Evolutionary conservation across 2,888 invertebrate species (phyloP), one percentile per base, ranked within the genome.

Genomic region (Branchellion lobata): DNA sequence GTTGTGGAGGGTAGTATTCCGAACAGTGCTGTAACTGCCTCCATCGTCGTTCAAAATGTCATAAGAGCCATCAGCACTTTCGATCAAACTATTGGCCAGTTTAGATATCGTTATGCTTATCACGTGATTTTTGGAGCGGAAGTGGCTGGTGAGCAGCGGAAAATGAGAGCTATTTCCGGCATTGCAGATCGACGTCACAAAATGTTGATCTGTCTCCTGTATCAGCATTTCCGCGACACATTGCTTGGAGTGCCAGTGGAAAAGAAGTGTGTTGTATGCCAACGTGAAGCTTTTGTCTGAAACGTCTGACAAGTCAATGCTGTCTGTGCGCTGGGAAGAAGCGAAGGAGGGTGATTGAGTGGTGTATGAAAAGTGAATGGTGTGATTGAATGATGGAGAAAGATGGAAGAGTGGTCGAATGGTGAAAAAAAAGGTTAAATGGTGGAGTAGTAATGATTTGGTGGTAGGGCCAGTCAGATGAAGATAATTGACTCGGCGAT

Each of bases 181-280:
- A n/a, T 24, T 57, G 24, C 61, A 57, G 24, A 57, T 14, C 21
- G 61, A 57, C 21, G 61, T 57, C 21, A 24, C 61, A 57, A 57
- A 57, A 18, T 57, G 61, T 18, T 57, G n/a, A 57, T 57, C 61
- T 24, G 61, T 57, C 21, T 57, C 61, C n/a, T 57, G 61, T 3
- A 57, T 5, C 21, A 57, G 61, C 3, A 57, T 5, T n/a, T 57
- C n/a, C 3, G 61, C 61, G 61, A 57, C 21, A n/a, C 61, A 57
- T 5, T 57, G 61, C 21, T 18, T 3, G 3, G 61, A 57, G 3
- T n/a, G 5, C 11, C 11, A 3, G 61, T 57, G 61, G 3, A 3
- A 14, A n/a, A 57, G 61, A n/a, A n/a, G 3, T 8, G n/a, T 3
- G 3, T 18, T 8, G 61, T 57, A 57, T 5, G 24, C 61, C 3